phyloP scores from a whole-genome alignment of 2,797 vertebrate genomes.

The Hafferia zeledoni region DNA sequence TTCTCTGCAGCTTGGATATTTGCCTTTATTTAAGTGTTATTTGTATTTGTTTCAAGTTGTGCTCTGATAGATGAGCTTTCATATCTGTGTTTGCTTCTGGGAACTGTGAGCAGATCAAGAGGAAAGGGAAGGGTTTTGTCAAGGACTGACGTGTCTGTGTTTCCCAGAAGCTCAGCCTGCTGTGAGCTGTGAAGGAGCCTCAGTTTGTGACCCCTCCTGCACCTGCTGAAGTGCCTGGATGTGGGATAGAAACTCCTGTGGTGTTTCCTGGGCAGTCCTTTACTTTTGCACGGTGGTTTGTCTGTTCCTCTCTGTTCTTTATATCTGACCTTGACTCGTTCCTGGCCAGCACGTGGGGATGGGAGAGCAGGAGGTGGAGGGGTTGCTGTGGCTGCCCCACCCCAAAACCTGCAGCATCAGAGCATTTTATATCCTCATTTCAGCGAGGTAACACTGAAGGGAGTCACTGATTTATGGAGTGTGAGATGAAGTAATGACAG shows the following conservation, averaged over 20 bases:
- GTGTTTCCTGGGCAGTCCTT: neutral
- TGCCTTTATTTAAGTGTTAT: constrained; percentile 14
- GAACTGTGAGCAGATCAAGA: constrained; percentile 7
- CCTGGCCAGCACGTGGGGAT: rapidly evolving
- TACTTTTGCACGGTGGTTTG: neutral
- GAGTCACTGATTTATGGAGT: neutral
- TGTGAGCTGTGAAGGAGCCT: neutral
- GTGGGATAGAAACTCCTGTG: neutral
- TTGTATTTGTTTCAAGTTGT: constrained; percentile 48
- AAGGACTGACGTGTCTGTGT: neutral
- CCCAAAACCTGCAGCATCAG: neutral
- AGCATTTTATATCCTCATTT: neutral
- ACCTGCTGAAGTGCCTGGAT: neutral
- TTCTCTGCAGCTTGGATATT: constrained; percentile 8
- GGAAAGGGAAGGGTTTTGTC: neutral
- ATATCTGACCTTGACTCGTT: neutral
- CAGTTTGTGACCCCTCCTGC: neutral
- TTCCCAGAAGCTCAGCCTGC: neutral
- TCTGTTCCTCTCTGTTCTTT: neutral
- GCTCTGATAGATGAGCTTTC: constrained; percentile 9
- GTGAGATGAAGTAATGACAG: neutral
- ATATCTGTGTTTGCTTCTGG: neutral
- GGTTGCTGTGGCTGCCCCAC: neutral
- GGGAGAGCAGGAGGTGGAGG: neutral
- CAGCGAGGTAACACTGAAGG: neutral